phyloP scores from a whole-genome alignment of 2,888 invertebrate genomes.

The Xestia ashworthii region DNA sequence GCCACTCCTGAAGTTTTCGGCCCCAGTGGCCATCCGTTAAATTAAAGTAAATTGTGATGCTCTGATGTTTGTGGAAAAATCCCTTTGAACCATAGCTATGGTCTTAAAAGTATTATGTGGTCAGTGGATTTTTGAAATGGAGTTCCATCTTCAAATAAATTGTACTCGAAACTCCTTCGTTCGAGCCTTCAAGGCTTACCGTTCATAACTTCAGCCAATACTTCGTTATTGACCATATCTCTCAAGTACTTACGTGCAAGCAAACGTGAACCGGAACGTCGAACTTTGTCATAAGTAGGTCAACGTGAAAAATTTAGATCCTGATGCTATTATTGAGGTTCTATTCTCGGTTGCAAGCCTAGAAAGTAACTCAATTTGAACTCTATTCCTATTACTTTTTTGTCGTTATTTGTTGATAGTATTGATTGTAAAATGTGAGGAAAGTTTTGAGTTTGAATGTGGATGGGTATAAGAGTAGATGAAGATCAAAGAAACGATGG shows the following conservation, averaged over 20 bases:
- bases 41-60: too few species aligned
- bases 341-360: background rate
- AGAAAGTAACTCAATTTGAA: conserved; percentile 1
- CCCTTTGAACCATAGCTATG: background rate
- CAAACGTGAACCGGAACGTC: conserved; percentile 14
- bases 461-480: too few species aligned
- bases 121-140: background rate
- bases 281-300: conserved; percentile 38
- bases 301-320: conserved; percentile 18
- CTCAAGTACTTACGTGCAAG: conserved; percentile 8
- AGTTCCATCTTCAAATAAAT: conserved; percentile 3
- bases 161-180: background rate
- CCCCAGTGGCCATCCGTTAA: too few species aligned
- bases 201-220: conserved; percentile 40
- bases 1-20: too few species aligned
- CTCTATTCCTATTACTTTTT: background rate
- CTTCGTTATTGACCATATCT: conserved; percentile 43
- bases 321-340: conserved; percentile 30
- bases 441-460: too few species aligned
- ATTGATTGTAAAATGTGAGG: too few species aligned
- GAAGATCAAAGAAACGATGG: too few species aligned
- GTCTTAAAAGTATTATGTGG: too few species aligned
- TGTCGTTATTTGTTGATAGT: background rate
- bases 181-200: background rate
- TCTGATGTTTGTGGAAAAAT: background rate